Evolutionary conservation across 2,113 vertebrate species (phyloP).

Genomic region (Urocynchramus pylzowi): DNA sequence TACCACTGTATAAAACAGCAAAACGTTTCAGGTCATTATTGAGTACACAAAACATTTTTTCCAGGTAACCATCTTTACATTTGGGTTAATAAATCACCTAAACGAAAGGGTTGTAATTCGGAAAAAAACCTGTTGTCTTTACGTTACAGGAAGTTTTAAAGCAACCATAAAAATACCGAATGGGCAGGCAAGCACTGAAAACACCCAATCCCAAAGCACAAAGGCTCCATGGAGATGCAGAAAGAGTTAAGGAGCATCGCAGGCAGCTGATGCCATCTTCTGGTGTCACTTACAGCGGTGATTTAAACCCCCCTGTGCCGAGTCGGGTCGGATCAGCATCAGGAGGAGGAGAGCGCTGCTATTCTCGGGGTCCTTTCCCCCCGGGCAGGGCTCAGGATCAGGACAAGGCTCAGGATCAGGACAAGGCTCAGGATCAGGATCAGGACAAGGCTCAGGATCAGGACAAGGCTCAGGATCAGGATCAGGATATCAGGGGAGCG

Average conservation of each 20-base stretch:
- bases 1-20: neutral
- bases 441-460: no score
- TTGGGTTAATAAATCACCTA: neutral
- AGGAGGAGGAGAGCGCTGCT: neutral
- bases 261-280: constrained; percentile 35
- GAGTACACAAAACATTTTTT: neutral
- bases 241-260: constrained; percentile 41
- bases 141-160: neutral
- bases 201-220: fast-evolving
- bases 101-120: neutral
- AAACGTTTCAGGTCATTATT: neutral
- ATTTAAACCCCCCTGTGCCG: fast-evolving
- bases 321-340: neutral
- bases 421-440: no score
- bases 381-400: neutral
- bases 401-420: no score
- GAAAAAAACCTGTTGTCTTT: neutral
- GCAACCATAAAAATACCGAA: neutral
- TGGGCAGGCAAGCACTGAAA: neutral
- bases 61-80: neutral
- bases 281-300: neutral
- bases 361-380: neutral
- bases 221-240: neutral
- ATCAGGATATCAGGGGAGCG: no score
- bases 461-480: no score